phyloP scores from a whole-genome alignment of 2,888 invertebrate species.

The Xanthorhoe designata region DNA sequence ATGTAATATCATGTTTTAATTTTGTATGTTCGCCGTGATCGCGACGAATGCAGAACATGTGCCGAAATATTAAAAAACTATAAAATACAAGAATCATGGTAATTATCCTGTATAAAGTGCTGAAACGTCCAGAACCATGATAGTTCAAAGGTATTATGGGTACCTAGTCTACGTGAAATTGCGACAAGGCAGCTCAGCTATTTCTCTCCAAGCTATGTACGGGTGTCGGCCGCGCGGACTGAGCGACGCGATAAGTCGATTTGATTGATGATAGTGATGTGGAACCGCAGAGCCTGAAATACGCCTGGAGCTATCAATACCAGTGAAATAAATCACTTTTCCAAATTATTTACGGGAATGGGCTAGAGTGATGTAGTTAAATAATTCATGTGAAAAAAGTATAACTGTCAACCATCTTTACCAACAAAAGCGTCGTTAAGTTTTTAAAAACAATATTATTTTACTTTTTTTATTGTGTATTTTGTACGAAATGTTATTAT shows the following conservation, averaged over 20 bases:
- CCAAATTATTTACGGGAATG: slow-evolving; percentile 37
- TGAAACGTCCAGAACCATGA: too few relatives aligned
- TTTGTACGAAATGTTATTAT: neutral
- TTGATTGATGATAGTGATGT: slow-evolving; percentile 64
- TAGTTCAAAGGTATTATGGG: too few relatives aligned
- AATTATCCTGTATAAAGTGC: too few relatives aligned
- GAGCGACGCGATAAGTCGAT: slow-evolving; percentile 66
- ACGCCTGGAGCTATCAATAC: slow-evolving; percentile 41
- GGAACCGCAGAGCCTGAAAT: slow-evolving; percentile 39
- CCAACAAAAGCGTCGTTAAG: neutral
- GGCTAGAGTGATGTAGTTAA: slow-evolving; percentile 14
- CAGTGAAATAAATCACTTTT: slow-evolving; percentile 43
- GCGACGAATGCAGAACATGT: too few relatives aligned
- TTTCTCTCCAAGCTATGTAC: slow-evolving; percentile 11
- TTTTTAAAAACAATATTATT: neutral
- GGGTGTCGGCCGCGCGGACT: slow-evolving; percentile 35
- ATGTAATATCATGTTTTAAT: too few relatives aligned
- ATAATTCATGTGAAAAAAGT: slow-evolving; percentile 1
- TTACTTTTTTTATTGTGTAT: neutral
- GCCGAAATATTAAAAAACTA: too few relatives aligned
- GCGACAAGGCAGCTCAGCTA: slow-evolving; percentile 7
- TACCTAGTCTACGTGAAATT: too few relatives aligned
- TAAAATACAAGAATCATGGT: too few relatives aligned
- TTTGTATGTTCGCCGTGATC: too few relatives aligned
- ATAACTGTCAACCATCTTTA: slow-evolving; percentile 4